These are phyloP conservation scores for Archocentrus centrarchus DNA, from an alignment of 2,113 vertebrate genomes.

Conservation along the genomic window DNA sequence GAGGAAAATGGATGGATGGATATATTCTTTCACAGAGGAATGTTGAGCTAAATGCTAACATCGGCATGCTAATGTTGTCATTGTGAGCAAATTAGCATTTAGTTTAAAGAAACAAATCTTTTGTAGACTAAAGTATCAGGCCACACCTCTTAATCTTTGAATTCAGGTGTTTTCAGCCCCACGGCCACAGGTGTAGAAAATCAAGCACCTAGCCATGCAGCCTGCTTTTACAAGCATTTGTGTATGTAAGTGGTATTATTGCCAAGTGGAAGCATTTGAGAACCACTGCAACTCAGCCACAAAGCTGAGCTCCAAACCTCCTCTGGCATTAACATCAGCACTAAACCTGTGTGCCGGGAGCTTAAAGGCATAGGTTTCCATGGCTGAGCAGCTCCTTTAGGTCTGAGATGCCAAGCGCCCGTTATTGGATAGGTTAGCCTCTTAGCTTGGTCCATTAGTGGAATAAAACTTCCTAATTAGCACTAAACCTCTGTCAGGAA, in stretches of 20 bases:
- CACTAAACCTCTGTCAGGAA: not conserved
- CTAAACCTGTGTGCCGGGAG: not conserved
- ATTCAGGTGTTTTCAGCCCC: not conserved
- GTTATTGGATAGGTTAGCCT: not conserved
- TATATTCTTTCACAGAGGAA: not conserved
- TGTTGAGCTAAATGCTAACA: not conserved
- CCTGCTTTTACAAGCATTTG: not conserved
- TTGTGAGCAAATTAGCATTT: no score
- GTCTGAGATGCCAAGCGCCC: not conserved
- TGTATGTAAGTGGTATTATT: not conserved
- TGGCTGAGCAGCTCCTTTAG: not conserved
- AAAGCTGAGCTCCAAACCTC: not conserved
- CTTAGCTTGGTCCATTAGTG: not conserved
- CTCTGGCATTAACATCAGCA: constrained; percentile 2
- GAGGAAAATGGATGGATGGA: no score
- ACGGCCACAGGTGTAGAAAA: not conserved
- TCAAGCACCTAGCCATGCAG: not conserved
- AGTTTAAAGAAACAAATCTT: not conserved
- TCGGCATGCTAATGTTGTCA: no score
- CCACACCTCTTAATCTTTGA: not conserved
- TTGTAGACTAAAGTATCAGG: not conserved
- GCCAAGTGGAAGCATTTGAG: not conserved
- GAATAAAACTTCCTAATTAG: not conserved
- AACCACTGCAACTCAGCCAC: not conserved
- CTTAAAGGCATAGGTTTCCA: not conserved